Evolutionary conservation across 1,140 invertebrate genomes (phyloP).

Genomic region (Cyrtorhinus lividipennis): DNA sequence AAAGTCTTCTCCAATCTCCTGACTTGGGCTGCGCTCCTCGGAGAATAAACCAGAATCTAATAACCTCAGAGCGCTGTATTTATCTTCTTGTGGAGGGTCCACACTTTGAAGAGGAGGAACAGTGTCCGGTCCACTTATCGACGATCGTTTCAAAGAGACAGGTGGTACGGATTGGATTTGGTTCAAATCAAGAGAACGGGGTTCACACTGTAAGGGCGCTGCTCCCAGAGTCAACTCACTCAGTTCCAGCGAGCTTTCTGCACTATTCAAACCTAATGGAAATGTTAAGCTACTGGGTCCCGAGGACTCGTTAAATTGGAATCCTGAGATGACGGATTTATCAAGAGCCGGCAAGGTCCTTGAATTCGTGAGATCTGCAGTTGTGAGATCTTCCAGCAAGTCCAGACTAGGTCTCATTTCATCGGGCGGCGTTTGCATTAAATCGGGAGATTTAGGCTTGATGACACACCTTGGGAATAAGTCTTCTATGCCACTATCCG

Average conservation of each 20-base stretch:
- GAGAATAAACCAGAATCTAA: slow-evolving; percentile 21
- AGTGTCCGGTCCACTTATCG: background rate
- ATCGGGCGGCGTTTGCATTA: too few species aligned
- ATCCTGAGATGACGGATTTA: too few species aligned
- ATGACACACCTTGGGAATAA: slow-evolving; percentile 15
- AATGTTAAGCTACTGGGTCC: too few species aligned
- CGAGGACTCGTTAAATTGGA: too few species aligned
- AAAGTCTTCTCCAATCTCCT: slow-evolving; percentile 37
- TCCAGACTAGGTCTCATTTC: too few species aligned
- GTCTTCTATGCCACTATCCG: slow-evolving; percentile 1
- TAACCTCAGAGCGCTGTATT: slow-evolving; percentile 34
- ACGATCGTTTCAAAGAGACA: too few species aligned
- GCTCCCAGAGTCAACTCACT: background rate
- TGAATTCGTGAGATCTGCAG: too few species aligned
- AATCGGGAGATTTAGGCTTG: background rate
- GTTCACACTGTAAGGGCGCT: background rate
- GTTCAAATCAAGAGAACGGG: background rate
- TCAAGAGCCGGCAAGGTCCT: too few species aligned
- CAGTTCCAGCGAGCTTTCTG: too few species aligned
- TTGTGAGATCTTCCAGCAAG: background rate
- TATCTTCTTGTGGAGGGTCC: slow-evolving; percentile 12
- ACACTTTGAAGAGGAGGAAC: too few species aligned
- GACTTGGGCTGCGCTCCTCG: background rate
- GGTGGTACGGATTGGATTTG: too few species aligned
- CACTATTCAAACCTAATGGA: too few species aligned